Evolutionary conservation across 2,113 vertebrate genomes (phyloP), one percentile per base, ranked within the genome.

Genomic region (Eubucco bourcierii): DNA sequence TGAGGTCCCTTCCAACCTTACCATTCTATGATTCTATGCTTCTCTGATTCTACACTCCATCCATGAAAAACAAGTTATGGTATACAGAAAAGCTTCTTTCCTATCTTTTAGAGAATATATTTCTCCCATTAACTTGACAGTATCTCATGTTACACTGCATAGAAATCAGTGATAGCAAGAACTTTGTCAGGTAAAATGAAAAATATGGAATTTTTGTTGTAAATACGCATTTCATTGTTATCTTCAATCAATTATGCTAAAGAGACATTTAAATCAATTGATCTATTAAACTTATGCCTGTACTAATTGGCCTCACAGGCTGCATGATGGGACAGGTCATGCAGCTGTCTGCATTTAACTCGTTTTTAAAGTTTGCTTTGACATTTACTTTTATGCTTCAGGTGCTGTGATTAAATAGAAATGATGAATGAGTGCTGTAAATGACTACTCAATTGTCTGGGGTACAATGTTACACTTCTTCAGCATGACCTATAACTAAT

Each of bases 341-440:
- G 9, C 3, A 92, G 66, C 44, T 50, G 63, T 44, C 55, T 92
- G 59, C 29, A 61, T 68, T 87, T 91, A 90, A 87, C 58, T 65
- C 58, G 44, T 25, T 74, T 92, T 66, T 92, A 89, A 93, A 90
- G 61, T 96, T 94, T 95, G 25, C 81, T 91, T 91, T 94, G 94
- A 89, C 87, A 92, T 96, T 96, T 91, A 74, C 72, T 93, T 94
- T 94, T 92, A 94, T 65, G 76, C 23, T 94, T 94, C 81, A 85
- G 61, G 72, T 91, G 67, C 61, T 94, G 58, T 78, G 82, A 80
- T 92, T 95, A 94, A 92, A 89, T 37, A 71, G 68, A 90, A 85
- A 78, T 84, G 53, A 85, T 78, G 58, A 92, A 92, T 39, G 68
- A 91, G 17, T 46, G 28, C 37, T 55, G 41, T 44, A 89, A 92